Percentiles rank a stretch among this genome's conserved stretches.
These are phyloP conservation scores for Eupeodes corollae DNA, from an alignment of 1,140 invertebrate genomes.

Conservation along the genomic window DNA sequence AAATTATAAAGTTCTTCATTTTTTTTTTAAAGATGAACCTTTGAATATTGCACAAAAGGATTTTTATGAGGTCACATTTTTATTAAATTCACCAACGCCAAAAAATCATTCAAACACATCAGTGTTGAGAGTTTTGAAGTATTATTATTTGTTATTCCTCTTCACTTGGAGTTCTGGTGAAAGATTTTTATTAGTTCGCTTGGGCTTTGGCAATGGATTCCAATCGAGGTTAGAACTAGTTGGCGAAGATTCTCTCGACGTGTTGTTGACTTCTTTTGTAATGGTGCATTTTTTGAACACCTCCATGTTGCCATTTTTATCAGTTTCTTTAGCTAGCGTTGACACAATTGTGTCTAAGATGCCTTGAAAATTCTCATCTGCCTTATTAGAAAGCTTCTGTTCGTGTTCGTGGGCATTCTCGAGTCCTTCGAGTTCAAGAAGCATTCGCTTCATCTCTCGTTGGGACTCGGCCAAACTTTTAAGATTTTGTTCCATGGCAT, in stretches of 20 bases:
- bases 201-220: constrained; percentile 35
- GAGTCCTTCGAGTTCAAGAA: neutral
- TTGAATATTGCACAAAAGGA: too few relatives aligned
- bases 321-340: neutral
- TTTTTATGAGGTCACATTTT: too few relatives aligned
- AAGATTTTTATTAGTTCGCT: constrained; percentile 16
- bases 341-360: neutral
- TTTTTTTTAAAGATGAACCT: too few relatives aligned
- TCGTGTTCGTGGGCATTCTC: neutral
- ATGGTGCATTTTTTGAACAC: constrained; percentile 24
- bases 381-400: neutral
- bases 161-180: too few relatives aligned
- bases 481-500: neutral
- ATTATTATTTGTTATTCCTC: too few relatives aligned
- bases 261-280: constrained; percentile 18
- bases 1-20: too few relatives aligned
- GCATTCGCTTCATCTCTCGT: constrained; percentile 2
- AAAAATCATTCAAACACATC: too few relatives aligned
- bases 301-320: neutral
- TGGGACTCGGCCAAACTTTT: constrained; percentile 1
- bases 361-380: neutral
- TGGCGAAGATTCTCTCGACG: constrained; percentile 26
- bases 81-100: too few relatives aligned
- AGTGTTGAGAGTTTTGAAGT: too few relatives aligned
- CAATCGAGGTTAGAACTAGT: constrained; percentile 34